Percentiles rank a stretch among this genome's conserved stretches.
Conservation (phyloP, 2,797 vertebrate species). For the Acropternis orthonyx region DNA sequence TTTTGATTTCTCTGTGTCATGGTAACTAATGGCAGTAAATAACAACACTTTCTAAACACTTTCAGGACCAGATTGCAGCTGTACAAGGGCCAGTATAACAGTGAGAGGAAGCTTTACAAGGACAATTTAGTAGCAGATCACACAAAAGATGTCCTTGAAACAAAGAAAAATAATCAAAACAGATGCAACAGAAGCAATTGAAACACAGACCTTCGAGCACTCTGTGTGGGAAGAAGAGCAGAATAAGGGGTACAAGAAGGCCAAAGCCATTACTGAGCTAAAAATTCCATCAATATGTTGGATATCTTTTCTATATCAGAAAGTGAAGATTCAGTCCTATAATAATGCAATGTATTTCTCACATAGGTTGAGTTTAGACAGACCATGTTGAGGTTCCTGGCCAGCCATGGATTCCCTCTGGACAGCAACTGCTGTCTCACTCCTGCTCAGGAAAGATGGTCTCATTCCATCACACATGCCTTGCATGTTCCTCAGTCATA, state of each 20-base stretch:
- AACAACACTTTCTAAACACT: neutral
- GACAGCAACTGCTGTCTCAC: neutral
- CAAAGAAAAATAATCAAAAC: neutral
- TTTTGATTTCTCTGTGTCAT: neutral
- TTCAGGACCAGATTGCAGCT: neutral
- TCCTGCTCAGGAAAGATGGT: neutral
- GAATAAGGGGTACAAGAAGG: neutral
- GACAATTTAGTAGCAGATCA: neutral
- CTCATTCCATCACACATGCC: neutral
- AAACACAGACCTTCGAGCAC: neutral
- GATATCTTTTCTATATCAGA: neutral
- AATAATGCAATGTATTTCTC: neutral
- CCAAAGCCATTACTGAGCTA: neutral
- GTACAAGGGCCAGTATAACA: neutral
- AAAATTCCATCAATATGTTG: neutral
- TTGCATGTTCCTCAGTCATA: neutral
- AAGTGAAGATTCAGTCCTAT: neutral
- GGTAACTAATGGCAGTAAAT: neutral
- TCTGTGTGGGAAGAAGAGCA: neutral
- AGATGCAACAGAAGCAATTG: neutral
- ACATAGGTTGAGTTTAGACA: neutral
- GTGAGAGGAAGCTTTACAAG: neutral
- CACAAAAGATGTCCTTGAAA: conserved; percentile 24
- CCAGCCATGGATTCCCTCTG: neutral
- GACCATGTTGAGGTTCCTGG: neutral